phyloP scores from a whole-genome alignment of 2,888 invertebrate species.

The Baccha elongata region DNA sequence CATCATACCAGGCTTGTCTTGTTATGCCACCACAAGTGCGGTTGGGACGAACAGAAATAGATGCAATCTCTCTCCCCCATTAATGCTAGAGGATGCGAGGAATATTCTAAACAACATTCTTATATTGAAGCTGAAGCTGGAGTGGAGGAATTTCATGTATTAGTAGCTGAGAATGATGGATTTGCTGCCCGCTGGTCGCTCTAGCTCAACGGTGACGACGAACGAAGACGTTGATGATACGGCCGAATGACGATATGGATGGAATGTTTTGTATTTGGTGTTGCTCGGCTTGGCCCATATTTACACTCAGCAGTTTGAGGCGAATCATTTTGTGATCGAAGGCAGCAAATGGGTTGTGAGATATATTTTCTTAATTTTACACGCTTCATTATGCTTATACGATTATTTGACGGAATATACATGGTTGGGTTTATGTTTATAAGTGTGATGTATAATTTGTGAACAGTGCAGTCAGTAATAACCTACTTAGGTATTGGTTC shows the following conservation, averaged over 20 bases:
- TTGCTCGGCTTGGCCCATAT: conserved; percentile 58
- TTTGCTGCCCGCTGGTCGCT: conserved; percentile 24
- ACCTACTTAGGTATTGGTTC: too few species aligned
- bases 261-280: conserved; percentile 29
- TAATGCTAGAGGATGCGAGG: not conserved
- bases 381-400: conserved; percentile 71
- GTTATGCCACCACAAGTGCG: conserved; percentile 1
- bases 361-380: conserved; percentile 71
- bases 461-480: too few species aligned
- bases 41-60: conserved; percentile 14
- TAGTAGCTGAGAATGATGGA: conserved; percentile 61
- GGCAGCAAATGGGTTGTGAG: conserved; percentile 64
- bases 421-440: too few species aligned
- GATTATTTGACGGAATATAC: conserved; percentile 57
- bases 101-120: conserved; percentile 38
- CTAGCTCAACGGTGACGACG: conserved; percentile 5
- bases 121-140: not conserved
- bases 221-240: conserved; percentile 36
- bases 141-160: conserved; percentile 39
- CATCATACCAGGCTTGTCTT: conserved; percentile 61
- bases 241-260: conserved; percentile 48
- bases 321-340: conserved; percentile 66
- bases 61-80: conserved; percentile 62
- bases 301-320: conserved; percentile 49
- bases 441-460: too few species aligned